These are phyloP conservation scores for Drosophila mayri DNA, from an alignment of 1,140 invertebrate species.

Conservation along the genomic window DNA sequence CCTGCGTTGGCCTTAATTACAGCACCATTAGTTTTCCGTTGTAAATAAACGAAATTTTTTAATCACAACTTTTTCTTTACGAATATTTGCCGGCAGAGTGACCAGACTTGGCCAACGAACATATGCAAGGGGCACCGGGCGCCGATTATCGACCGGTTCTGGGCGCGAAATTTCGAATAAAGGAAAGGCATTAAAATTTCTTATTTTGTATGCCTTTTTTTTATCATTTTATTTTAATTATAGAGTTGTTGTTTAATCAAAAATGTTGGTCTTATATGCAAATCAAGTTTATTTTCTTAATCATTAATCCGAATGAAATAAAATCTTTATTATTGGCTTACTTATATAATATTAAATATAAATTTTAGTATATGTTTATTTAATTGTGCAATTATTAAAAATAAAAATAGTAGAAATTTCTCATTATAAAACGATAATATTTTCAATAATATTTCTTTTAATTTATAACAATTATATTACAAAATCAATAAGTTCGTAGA, in stretches of 20 bases:
- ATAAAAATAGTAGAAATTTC: background rate
- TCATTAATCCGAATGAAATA: no score
- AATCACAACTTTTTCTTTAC: background rate
- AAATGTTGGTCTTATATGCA: no score
- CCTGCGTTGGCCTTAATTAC: conserved; percentile 3
- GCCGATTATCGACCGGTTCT: background rate
- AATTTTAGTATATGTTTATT: no score
- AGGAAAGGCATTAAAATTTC: background rate
- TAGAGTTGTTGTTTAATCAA: no score
- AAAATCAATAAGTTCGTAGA: background rate
- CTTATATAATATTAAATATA: background rate
- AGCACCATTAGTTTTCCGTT: conserved; percentile 16
- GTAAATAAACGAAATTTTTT: conserved; percentile 40
- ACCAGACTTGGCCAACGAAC: background rate
- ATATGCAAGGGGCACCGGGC: background rate
- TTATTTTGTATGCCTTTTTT: background rate
- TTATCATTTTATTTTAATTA: no score
- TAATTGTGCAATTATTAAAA: background rate
- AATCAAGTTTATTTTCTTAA: no score
- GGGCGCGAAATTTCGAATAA: background rate
- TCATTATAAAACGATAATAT: background rate
- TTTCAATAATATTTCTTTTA: background rate
- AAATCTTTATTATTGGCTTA: background rate
- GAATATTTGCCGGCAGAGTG: conserved; percentile 12
- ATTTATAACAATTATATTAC: background rate